A percentile compares a stretch with the other conserved stretches of the same genome.
These are phyloP conservation scores for Pelmatolapia mariae DNA, from an alignment of 2,113 vertebrate species.

Conservation along the genomic window DNA sequence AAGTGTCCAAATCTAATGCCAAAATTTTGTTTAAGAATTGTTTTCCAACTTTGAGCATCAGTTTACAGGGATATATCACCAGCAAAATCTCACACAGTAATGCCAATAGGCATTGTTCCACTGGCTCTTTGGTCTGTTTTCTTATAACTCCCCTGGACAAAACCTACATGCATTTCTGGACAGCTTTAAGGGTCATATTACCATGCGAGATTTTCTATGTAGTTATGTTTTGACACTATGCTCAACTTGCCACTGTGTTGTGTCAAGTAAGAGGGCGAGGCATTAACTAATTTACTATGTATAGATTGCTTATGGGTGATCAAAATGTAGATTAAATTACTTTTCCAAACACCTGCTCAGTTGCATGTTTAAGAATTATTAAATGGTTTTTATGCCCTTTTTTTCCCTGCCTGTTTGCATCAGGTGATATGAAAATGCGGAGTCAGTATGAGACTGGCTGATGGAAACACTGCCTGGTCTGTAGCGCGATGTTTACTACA, in stretches of 20 bases:
- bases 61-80: background rate
- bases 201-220: background rate
- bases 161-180: background rate
- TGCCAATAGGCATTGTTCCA: background rate
- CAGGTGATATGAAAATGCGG: background rate
- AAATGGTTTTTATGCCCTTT: background rate
- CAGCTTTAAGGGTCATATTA: background rate
- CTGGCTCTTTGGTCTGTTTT: background rate
- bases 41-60: background rate
- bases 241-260: background rate
- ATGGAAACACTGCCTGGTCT: conserved; percentile 8
- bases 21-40: background rate
- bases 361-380: background rate
- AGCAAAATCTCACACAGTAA: background rate
- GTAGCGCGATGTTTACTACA: conserved; percentile 4
- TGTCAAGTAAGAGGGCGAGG: background rate
- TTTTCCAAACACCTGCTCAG: background rate
- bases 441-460: background rate
- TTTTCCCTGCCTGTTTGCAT: background rate
- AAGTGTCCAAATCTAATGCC: background rate
- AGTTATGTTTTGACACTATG: background rate
- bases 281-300: background rate
- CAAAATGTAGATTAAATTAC: background rate
- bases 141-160: background rate
- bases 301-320: background rate